phyloP scores from a whole-genome alignment of 37 sponge, comb jelly and placozoan species.

The Theonella swinhoei region DNA sequence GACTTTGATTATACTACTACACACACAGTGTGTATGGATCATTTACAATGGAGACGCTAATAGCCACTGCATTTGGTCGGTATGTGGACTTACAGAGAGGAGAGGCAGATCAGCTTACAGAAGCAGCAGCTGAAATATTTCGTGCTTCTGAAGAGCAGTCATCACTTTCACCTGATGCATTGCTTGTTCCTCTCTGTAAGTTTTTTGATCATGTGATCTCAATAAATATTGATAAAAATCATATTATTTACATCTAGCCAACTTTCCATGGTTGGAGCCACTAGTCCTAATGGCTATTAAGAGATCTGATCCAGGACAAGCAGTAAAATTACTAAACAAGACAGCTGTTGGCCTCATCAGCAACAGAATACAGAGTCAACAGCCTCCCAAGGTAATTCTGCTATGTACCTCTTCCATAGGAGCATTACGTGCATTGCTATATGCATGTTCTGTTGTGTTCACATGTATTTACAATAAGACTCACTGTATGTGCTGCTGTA shows the following conservation, averaged over 20 bases:
- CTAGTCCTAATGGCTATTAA: neutral
- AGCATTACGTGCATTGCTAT: neutral
- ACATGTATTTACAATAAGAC: too few relatives aligned
- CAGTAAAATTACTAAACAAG: neutral
- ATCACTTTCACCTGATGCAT: neutral
- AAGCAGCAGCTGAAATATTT: constrained; percentile 9
- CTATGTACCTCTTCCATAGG: neutral
- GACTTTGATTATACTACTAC: neutral
- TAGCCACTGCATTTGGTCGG: constrained; percentile 73
- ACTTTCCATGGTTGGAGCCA: neutral
- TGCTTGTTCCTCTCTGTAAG: neutral
- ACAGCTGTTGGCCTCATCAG: neutral
- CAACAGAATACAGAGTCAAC: neutral
- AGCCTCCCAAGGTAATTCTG: neutral
- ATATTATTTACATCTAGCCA: too few relatives aligned
- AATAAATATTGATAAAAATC: too few relatives aligned
- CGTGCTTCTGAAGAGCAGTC: neutral
- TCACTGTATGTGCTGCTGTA: too few relatives aligned
- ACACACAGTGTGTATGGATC: constrained; percentile 11
- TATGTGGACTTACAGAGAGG: constrained; percentile 36
- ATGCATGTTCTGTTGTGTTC: neutral
- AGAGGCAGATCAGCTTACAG: constrained; percentile 46
- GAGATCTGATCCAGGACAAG: neutral
- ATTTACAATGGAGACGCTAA: constrained; percentile 67
- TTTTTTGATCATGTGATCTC: too few relatives aligned